Evolutionary conservation across 2,113 vertebrate species (phyloP).

Genomic region (Sporophila hypoxantha): DNA sequence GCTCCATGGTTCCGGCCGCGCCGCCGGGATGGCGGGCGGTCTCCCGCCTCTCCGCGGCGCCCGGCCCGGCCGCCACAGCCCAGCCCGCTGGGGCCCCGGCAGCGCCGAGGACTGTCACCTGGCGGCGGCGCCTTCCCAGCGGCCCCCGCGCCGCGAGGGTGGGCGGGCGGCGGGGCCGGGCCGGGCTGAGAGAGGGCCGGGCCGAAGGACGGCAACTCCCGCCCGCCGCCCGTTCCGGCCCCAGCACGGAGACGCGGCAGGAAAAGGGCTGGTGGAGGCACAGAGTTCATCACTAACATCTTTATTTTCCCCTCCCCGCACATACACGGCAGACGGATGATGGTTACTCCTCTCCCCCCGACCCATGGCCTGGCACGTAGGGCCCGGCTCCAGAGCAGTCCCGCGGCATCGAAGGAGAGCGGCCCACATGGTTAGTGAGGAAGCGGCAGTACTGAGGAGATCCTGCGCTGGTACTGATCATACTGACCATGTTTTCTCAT

Average conservation of each 20-base stretch:
- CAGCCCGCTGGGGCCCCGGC: neutral
- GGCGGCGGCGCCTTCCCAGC: slow-evolving; percentile 7
- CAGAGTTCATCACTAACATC: neutral
- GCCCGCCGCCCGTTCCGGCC: neutral
- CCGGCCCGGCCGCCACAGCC: no score
- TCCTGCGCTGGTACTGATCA: neutral
- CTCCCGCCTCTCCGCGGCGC: no score
- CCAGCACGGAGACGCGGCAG: neutral
- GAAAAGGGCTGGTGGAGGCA: neutral
- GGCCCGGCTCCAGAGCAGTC: neutral
- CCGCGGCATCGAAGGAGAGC: rapidly evolving
- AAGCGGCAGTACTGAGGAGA: neutral
- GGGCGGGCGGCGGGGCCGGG: neutral
- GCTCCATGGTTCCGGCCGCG: no score
- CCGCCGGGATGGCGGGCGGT: no score
- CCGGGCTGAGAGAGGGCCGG: neutral
- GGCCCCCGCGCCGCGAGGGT: neutral
- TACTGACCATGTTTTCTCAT: neutral
- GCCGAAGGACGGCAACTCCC: neutral
- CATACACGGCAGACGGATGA: neutral
- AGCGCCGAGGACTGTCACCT: neutral
- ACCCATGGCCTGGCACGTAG: rapidly evolving
- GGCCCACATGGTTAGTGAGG: rapidly evolving
- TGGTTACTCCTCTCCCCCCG: neutral
- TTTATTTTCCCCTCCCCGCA: neutral